These are phyloP conservation scores for Orthosia cruda DNA, from an alignment of 2,888 invertebrate genomes.

Conservation along the genomic window DNA sequence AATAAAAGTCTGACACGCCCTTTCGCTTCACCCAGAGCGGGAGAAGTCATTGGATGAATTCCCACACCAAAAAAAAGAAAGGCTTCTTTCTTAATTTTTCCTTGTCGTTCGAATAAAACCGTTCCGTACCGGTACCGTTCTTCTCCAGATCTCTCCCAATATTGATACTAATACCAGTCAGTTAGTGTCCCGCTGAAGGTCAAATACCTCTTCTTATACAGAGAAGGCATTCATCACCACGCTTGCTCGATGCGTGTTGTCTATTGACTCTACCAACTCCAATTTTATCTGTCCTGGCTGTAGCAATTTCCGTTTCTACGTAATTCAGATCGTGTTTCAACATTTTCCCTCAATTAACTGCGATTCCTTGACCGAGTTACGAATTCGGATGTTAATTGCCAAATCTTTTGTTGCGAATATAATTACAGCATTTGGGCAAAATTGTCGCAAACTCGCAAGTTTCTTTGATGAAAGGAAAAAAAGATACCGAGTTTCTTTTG, in stretches of 20 bases:
- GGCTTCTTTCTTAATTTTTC: too few relatives aligned
- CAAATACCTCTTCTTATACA: too few relatives aligned
- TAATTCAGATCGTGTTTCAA: slow-evolving; percentile 35
- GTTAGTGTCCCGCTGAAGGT: too few relatives aligned
- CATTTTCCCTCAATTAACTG: slow-evolving; percentile 45
- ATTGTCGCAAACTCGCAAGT: slow-evolving; percentile 18
- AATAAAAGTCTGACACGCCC: too few relatives aligned
- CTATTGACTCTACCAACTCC: background rate
- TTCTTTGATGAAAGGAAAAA: slow-evolving; percentile 5
- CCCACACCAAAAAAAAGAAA: too few relatives aligned
- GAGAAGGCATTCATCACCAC: too few relatives aligned
- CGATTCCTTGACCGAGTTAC: slow-evolving; percentile 58
- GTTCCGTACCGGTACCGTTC: too few relatives aligned
- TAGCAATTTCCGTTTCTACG: slow-evolving; percentile 1
- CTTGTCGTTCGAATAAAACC: too few relatives aligned
- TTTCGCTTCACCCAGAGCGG: too few relatives aligned
- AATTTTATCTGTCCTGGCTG: background rate
- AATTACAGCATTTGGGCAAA: slow-evolving; percentile 43
- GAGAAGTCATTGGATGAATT: too few relatives aligned
- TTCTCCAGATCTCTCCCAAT: background rate
- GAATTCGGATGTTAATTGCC: slow-evolving; percentile 48
- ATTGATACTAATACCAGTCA: background rate
- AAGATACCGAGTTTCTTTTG: slow-evolving; percentile 10
- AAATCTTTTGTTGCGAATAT: slow-evolving; percentile 46
- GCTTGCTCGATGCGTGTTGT: too few relatives aligned